Evolutionary conservation across 2,888 invertebrate species (phyloP).

Genomic region (Hypsopygia costalis): DNA sequence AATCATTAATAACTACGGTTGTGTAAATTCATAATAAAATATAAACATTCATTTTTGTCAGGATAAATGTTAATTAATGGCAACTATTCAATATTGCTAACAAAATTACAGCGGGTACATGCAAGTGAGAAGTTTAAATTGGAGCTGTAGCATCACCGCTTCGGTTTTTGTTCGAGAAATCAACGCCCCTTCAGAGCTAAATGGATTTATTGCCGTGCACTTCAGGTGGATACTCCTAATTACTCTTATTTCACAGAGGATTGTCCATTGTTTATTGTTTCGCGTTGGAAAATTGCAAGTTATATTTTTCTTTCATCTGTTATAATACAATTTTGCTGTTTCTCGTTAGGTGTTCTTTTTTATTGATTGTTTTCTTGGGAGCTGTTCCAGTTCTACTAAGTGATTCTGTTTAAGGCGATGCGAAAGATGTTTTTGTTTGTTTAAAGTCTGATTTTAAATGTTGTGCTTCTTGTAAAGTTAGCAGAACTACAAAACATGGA

Average conservation of each 20-base stretch:
- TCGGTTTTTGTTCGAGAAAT: slow-evolving; percentile 64
- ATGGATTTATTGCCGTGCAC: slow-evolving; percentile 68
- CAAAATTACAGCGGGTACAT: slow-evolving; percentile 50
- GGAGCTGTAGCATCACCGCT: slow-evolving; percentile 48
- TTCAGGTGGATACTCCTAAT: slow-evolving; percentile 64
- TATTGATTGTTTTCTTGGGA: not conserved
- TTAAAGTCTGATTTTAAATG: too few relatives aligned
- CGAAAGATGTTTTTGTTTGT: too few relatives aligned
- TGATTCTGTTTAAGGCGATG: not conserved
- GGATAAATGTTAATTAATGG: not conserved
- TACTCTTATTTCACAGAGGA: slow-evolving; percentile 61
- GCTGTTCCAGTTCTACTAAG: not conserved
- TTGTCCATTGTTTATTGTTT: slow-evolving; percentile 67
- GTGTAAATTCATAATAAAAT: too few relatives aligned
- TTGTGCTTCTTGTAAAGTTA: too few relatives aligned
- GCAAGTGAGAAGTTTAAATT: slow-evolving; percentile 65
- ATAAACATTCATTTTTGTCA: too few relatives aligned
- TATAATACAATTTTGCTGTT: slow-evolving; percentile 6
- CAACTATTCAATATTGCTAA: slow-evolving; percentile 26
- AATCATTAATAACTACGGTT: too few relatives aligned
- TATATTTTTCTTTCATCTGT: slow-evolving; percentile 12
- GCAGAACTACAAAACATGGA: too few relatives aligned
- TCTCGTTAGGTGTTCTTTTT: slow-evolving; percentile 2
- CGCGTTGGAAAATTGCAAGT: slow-evolving; percentile 46
- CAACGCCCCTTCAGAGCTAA: slow-evolving; percentile 65